phyloP scores from a whole-genome alignment of 2,113 vertebrate species.

The Xenopus laevis region DNA sequence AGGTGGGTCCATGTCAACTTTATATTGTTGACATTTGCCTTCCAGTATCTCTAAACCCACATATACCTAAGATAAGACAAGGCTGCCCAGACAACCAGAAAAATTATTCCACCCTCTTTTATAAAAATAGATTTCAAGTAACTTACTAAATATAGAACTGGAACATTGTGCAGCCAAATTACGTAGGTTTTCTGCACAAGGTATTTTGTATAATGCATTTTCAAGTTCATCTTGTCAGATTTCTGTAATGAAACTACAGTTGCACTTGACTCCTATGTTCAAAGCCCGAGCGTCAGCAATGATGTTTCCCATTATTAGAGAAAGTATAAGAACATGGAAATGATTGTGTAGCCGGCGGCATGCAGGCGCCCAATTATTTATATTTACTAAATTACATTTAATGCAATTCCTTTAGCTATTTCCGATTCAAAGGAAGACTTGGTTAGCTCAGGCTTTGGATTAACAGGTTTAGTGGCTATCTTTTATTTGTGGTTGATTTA shows the following conservation, averaged over 20 bases:
- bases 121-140: too few relatives aligned
- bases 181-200: too few relatives aligned
- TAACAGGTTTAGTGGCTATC: too few relatives aligned
- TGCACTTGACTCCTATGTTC: neutral
- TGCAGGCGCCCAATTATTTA: conserved; percentile 7
- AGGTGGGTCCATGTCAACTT: too few relatives aligned
- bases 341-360: neutral
- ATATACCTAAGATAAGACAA: too few relatives aligned
- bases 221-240: conserved; percentile 2
- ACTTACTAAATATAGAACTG: too few relatives aligned
- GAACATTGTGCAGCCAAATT: too few relatives aligned
- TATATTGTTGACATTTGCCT: too few relatives aligned
- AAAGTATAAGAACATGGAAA: neutral
- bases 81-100: too few relatives aligned
- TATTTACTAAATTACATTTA: conserved; percentile 28
- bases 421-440: neutral
- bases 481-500: neutral
- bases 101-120: too few relatives aligned
- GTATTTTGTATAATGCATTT: conserved; percentile 1
- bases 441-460: neutral
- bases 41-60: too few relatives aligned
- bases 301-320: conserved; percentile 4
- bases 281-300: conserved; percentile 4
- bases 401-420: conserved; percentile 27
- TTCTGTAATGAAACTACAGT: neutral